Evolutionary conservation across 2,888 invertebrate genomes (phyloP).

Genomic region (Ctena decussata): DNA sequence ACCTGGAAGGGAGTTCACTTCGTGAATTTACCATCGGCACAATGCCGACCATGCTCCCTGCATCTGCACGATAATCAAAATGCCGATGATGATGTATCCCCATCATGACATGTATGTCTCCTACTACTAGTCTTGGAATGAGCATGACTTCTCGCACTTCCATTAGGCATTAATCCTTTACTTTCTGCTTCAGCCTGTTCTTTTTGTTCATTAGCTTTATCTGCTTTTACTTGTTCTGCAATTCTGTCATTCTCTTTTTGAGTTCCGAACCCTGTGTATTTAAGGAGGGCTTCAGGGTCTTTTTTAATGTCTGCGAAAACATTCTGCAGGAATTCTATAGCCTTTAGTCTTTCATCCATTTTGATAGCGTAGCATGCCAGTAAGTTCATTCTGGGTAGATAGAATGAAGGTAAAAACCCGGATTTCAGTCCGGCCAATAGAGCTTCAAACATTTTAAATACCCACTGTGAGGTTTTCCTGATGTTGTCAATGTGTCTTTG

Average conservation of each 20-base stretch:
- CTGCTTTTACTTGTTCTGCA: neutral
- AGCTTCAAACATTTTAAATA: constrained; percentile 54
- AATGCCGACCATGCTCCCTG: no score
- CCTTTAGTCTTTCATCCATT: constrained; percentile 18
- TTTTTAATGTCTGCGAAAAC: constrained; percentile 44
- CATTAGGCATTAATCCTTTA: neutral
- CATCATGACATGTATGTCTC: no score
- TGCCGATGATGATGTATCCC: no score
- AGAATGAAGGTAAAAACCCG: constrained; percentile 64
- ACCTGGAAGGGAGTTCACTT: no score
- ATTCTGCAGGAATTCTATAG: constrained; percentile 34
- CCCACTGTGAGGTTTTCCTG: constrained; percentile 53
- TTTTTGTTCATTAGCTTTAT: neutral
- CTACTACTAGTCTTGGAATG: no score
- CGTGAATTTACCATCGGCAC: no score
- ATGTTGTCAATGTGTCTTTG: constrained; percentile 65
- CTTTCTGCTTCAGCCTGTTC: neutral
- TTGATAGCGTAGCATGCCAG: constrained; percentile 43
- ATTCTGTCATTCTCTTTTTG: neutral
- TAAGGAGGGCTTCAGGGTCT: constrained; percentile 51
- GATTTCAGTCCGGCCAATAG: constrained; percentile 51
- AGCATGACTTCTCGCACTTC: neutral
- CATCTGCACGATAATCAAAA: no score
- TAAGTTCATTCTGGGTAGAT: constrained; percentile 64
- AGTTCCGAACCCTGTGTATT: constrained; percentile 49